A percentile compares a stretch with the other conserved stretches of the same genome.
These are phyloP conservation scores for Halcyon senegalensis DNA, from an alignment of 2,113 vertebrate species.

Conservation along the genomic window DNA sequence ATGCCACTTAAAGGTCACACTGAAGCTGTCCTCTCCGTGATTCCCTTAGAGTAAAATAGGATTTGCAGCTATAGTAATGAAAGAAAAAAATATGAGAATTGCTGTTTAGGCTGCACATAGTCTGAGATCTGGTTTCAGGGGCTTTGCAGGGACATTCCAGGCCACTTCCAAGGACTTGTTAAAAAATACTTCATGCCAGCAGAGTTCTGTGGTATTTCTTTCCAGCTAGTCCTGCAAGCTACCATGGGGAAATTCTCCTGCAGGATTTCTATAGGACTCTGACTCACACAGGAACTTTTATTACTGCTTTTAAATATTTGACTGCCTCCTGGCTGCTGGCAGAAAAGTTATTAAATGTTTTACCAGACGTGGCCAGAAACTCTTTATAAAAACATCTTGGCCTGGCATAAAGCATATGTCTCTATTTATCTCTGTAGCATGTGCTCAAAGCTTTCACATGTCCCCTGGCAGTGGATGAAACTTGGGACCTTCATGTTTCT, in stretches of 20 bases:
- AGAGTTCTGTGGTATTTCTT: slow-evolving; percentile 5
- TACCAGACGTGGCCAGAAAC: slow-evolving; percentile 52
- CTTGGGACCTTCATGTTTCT: slow-evolving; percentile 15
- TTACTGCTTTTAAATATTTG: slow-evolving; percentile 57
- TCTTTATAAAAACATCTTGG: slow-evolving; percentile 29
- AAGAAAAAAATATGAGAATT: background rate
- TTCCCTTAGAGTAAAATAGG: background rate
- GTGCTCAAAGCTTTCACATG: slow-evolving; percentile 28
- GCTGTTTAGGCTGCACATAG: background rate
- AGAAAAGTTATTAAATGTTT: slow-evolving; percentile 53
- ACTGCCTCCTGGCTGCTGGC: slow-evolving; percentile 38
- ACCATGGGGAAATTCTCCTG: slow-evolving; percentile 36
- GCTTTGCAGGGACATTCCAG: background rate
- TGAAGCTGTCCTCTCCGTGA: background rate
- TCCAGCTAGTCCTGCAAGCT: slow-evolving; percentile 9
- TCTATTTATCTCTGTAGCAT: slow-evolving; percentile 30
- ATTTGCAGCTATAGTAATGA: background rate
- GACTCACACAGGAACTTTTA: slow-evolving; percentile 29
- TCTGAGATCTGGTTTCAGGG: background rate
- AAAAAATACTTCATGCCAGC: background rate
- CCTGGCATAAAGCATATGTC: slow-evolving; percentile 24
- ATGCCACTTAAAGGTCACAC: background rate
- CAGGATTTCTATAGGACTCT: background rate
- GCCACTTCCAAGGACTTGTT: background rate
- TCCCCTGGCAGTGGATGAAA: slow-evolving; percentile 24